Evolutionary conservation across 2,797 vertebrate genomes (phyloP), one percentile per base, ranked within the genome.

Genomic region (Sebastolobus altivelis): DNA sequence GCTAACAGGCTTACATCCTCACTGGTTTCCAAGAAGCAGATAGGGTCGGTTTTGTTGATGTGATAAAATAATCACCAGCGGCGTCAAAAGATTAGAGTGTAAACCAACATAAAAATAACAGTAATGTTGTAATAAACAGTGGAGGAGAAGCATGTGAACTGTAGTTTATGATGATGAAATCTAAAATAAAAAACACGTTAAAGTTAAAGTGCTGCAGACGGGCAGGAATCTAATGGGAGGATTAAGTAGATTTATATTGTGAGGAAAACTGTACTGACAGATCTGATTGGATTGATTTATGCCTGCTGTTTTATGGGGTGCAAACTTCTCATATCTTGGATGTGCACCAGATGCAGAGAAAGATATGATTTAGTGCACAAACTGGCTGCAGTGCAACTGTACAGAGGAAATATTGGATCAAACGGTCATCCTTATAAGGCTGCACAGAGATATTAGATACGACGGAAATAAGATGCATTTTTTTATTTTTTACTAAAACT

Each of bases 31-130:
- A 2, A 43, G 18, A 54, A 59, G 70, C 73, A 73, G 77, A 88
- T 72, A 79, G 11, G 22, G 14, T 18, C 2, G 2, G 2, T 59
- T 76, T 65, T 69, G 78, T 75, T 80, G 43, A 55, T 58, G 59
- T 13, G 78, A 90, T 90, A 38, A 79, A 84, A 70, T 69, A 46
- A 88, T 82, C 76, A 31, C 10, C 55, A 29, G 20, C 4, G 52
- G 55, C n/a, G 75, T 86, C 83, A 49, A 62, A 37, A 74, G 81
- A 89, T 87, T 75, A 84, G 20, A 59, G 20, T 1, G 22, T 13
- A 78, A 37, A 65, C 22, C 59, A 65, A 80, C 3, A 77, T 8
- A 66, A 35, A 66, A 35, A 20, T 37, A 9, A 22, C 29, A 46
- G 2, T 1, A 3, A 8, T 33, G 12, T 4, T 33, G 11, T 20